Conservation (phyloP, 1,140 invertebrate genomes). For the Campodea augens region DNA sequence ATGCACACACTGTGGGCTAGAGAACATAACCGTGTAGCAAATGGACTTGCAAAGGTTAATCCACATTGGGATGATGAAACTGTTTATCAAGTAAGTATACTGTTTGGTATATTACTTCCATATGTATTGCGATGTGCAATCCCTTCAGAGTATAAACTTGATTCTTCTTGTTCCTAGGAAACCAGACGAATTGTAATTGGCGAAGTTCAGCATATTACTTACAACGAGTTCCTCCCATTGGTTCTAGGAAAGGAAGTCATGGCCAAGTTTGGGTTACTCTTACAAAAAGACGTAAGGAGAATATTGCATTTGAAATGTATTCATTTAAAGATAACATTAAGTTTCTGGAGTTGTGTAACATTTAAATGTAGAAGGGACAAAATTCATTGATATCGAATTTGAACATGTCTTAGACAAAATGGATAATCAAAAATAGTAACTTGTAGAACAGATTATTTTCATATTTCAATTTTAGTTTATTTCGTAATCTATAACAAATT, state of each 20-base stretch:
- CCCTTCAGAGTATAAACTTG: not conserved
- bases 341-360: too few species aligned
- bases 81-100: conserved; percentile 47
- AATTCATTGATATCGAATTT: too few species aligned
- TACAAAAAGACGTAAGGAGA: conserved; percentile 50
- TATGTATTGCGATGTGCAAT: not conserved
- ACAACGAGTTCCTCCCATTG: conserved; percentile 85
- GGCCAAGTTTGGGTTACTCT: conserved; percentile 68
- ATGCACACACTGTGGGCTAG: conserved; percentile 79
- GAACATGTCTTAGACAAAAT: too few species aligned
- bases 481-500: too few species aligned
- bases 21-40: conserved; percentile 70
- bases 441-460: too few species aligned
- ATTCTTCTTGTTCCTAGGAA: conserved; percentile 34
- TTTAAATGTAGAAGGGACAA: too few species aligned
- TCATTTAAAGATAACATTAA: too few species aligned
- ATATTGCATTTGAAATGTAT: too few species aligned
- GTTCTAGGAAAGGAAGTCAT: conserved; percentile 82
- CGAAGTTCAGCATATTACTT: conserved; percentile 81
- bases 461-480: too few species aligned
- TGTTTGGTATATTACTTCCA: not conserved
- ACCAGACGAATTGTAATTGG: conserved; percentile 71
- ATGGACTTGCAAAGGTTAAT: conserved; percentile 54
- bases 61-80: conserved; percentile 91
- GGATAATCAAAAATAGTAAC: too few species aligned